These are phyloP conservation scores for Leucopsar rothschildi DNA, from an alignment of 2,113 vertebrate species.

Conservation along the genomic window DNA sequence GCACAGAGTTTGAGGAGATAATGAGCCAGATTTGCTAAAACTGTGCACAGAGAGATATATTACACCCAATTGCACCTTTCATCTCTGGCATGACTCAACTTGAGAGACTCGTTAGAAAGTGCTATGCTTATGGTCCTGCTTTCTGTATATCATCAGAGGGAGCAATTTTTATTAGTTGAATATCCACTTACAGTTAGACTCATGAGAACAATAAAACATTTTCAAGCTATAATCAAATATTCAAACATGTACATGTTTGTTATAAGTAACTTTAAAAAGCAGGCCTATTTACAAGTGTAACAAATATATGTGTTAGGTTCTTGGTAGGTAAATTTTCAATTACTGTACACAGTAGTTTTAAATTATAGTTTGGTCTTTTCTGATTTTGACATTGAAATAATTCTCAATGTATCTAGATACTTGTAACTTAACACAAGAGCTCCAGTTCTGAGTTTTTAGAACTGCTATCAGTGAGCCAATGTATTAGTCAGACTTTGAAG, in stretches of 20 bases:
- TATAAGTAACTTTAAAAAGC: neutral
- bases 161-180: neutral
- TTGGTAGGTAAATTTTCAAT: neutral
- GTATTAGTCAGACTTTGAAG: conserved; percentile 9
- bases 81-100: neutral
- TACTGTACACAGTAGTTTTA: neutral
- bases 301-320: neutral
- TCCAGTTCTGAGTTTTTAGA: neutral
- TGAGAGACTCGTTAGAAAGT: neutral
- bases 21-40: neutral
- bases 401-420: neutral
- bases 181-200: neutral
- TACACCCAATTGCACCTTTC: neutral
- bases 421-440: neutral
- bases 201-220: neutral
- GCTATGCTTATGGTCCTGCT: neutral
- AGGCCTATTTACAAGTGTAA: neutral
- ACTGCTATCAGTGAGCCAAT: neutral
- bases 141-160: neutral
- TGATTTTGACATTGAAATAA: conserved; percentile 2
- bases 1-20: neutral
- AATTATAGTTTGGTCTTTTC: neutral
- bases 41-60: neutral
- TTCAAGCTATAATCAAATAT: neutral
- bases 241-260: neutral